Conservation (phyloP, 2,113 vertebrate genomes). For the Hipposideros armiger region DNA sequence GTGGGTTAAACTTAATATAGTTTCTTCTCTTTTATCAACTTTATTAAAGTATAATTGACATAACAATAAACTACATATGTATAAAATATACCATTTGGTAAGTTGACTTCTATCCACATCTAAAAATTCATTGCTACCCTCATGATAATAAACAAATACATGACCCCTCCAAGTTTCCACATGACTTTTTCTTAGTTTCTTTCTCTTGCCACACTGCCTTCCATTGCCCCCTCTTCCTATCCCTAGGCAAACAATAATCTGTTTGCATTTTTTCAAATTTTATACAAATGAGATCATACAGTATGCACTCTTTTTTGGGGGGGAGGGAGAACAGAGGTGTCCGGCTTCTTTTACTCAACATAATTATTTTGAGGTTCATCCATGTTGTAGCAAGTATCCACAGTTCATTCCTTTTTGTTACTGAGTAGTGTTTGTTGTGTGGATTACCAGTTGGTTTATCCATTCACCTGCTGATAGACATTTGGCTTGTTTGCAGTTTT, state of each 20-base stretch:
- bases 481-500: not conserved
- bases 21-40: conserved; percentile 12
- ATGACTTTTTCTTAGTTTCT: not conserved
- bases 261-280: not conserved
- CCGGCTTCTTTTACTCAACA: conserved; percentile 10
- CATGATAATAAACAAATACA: not conserved
- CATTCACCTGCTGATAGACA: not conserved
- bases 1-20: not conserved
- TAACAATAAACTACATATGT: not conserved
- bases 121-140: not conserved
- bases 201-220: not conserved
- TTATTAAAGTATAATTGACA: not conserved
- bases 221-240: not conserved
- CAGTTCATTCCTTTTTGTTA: not conserved
- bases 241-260: not conserved
- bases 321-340: not conserved
- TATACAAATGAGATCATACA: not conserved
- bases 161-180: not conserved
- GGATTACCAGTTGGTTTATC: not conserved
- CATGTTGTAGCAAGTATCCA: not conserved
- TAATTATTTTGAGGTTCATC: conserved; percentile 18
- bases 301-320: not conserved
- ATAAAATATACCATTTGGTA: conserved; percentile 7
- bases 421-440: not conserved
- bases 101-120: not conserved